These are phyloP conservation scores for Beris morrisii DNA, from an alignment of 2,888 invertebrate species.

Conservation along the genomic window DNA sequence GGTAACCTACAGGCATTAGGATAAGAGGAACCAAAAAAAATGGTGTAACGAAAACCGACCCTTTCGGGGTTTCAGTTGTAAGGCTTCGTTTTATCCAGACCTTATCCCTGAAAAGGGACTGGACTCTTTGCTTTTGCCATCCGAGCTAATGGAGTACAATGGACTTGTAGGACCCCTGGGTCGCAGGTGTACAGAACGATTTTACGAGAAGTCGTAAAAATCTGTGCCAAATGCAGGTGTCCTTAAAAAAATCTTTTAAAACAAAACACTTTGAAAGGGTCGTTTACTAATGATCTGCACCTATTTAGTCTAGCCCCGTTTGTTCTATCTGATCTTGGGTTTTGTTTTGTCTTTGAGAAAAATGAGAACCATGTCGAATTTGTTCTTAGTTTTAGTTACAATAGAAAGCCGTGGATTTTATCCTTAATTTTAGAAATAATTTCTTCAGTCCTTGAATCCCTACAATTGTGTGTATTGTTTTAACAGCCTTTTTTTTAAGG, in stretches of 20 bases:
- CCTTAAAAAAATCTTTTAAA: neutral
- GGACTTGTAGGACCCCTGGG: constrained; percentile 18
- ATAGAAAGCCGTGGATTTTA: too few species aligned
- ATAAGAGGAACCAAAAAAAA: neutral
- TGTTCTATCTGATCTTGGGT: too few species aligned
- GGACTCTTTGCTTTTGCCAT: constrained; percentile 19
- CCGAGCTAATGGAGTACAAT: constrained; percentile 17
- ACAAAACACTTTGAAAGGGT: too few species aligned
- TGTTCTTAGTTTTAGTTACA: too few species aligned
- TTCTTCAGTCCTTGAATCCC: too few species aligned
- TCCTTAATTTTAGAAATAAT: too few species aligned
- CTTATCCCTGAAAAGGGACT: constrained; percentile 5
- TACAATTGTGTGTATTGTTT: too few species aligned
- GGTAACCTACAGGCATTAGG: constrained; percentile 7
- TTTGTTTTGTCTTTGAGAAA: too few species aligned
- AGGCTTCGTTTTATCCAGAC: constrained; percentile 13
- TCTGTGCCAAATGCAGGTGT: constrained; percentile 30
- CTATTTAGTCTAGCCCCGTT: too few species aligned
- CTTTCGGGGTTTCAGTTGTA: constrained; percentile 20
- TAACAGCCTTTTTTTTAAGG: too few species aligned
- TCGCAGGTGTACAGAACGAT: constrained; percentile 19
- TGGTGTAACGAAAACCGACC: neutral
- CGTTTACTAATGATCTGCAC: too few species aligned
- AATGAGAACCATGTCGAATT: too few species aligned
- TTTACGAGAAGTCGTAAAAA: constrained; percentile 12